phyloP scores from a whole-genome alignment of 2,888 invertebrate genomes.

The Lithophane socia region DNA sequence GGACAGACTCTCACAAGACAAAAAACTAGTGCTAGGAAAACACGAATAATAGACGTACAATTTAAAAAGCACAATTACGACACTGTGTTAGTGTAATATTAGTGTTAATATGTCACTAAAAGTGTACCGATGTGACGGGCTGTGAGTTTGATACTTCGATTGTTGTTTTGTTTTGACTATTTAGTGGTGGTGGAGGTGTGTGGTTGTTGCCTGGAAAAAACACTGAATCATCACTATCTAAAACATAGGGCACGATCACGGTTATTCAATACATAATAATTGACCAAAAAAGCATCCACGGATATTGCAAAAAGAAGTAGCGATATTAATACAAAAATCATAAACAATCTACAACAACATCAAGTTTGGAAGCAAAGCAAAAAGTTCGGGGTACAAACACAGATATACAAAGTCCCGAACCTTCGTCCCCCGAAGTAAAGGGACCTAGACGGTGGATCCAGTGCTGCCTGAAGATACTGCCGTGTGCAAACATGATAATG shows the following conservation, averaged over 20 bases:
- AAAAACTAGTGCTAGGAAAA: conserved; percentile 61
- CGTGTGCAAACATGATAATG: conserved; percentile 81
- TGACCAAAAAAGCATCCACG: conserved; percentile 45
- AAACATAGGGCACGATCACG: conserved; percentile 48
- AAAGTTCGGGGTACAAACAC: conserved; percentile 66
- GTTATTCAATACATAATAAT: conserved; percentile 30
- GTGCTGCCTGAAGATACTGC: conserved; percentile 86
- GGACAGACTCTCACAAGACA: conserved; percentile 62
- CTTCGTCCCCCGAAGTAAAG: conserved; percentile 84
- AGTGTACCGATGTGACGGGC: conserved; percentile 84
- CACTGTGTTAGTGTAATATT: conserved; percentile 72
- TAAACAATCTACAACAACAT: conserved; percentile 64
- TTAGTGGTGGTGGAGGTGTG: conserved; percentile 75
- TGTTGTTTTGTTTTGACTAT: conserved; percentile 80
- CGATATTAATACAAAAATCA: conserved; percentile 30
- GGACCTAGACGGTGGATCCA: conserved; percentile 85
- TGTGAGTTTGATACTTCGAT: conserved; percentile 76
- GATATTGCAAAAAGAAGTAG: conserved; percentile 47
- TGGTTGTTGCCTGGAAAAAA: conserved; percentile 86
- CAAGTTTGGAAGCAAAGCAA: conserved; percentile 66
- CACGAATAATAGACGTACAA: conserved; percentile 48
- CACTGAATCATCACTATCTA: conserved; percentile 66
- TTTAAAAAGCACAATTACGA: conserved; percentile 59
- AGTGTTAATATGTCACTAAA: conserved; percentile 70
- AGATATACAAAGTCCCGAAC: conserved; percentile 79